A percentile compares a stretch with the other conserved stretches of the same genome.
These are phyloP conservation scores for Andrena minutula DNA, from an alignment of 2,888 invertebrate species.

Conservation along the genomic window DNA sequence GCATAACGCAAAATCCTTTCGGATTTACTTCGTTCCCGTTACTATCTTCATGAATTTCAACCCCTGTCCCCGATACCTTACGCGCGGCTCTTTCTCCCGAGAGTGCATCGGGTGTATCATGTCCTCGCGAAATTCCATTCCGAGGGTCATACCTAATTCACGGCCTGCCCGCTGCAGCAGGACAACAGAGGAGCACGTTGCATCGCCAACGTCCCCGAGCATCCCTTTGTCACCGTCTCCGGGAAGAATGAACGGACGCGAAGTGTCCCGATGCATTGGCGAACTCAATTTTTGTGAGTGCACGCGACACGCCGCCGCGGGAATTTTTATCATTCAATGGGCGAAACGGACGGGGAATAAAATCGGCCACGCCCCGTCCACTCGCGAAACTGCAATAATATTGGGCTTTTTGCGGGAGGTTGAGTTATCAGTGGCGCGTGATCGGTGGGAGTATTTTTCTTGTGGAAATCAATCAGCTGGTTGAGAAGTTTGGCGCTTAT, in stretches of 20 bases:
- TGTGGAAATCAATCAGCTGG: no score
- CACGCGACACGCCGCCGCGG: neutral
- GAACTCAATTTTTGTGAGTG: constrained; percentile 24
- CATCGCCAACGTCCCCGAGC: neutral
- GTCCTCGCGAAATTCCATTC: constrained; percentile 51
- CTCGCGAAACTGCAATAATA: constrained; percentile 16
- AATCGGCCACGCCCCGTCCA: constrained; percentile 19
- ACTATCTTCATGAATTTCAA: constrained; percentile 32
- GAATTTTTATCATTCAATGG: constrained; percentile 44
- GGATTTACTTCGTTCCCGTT: neutral
- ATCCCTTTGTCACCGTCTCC: constrained; percentile 28
- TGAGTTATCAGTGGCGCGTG: constrained; percentile 6
- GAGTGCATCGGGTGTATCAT: constrained; percentile 13
- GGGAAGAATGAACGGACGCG: constrained; percentile 16
- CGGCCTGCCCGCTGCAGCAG: constrained; percentile 1
- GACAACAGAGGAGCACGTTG: neutral
- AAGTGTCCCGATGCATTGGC: constrained; percentile 6
- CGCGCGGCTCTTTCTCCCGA: neutral
- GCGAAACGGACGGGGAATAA: constrained; percentile 17
- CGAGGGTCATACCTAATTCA: constrained; percentile 56
- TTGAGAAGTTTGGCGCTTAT: no score
- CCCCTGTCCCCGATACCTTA: neutral
- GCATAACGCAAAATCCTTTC: neutral
- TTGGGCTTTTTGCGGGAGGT: neutral
- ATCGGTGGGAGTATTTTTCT: neutral